Conservation (phyloP, 2,888 invertebrate species). For the Tortrix viridana region DNA sequence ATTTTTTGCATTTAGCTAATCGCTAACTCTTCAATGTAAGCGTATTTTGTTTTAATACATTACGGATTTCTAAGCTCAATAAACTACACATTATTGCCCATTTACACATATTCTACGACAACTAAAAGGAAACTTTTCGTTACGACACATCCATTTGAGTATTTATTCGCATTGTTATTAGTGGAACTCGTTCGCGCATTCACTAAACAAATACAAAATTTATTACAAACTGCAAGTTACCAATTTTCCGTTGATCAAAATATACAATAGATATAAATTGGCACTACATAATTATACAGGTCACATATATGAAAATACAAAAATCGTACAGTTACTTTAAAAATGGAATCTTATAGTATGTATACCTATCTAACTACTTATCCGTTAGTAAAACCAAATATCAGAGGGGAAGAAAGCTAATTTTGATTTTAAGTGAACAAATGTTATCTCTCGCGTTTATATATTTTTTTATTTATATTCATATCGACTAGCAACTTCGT, state of each 20-base stretch:
- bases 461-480: constrained; percentile 42
- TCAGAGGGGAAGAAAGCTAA: background rate
- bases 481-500: constrained; percentile 65
- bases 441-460: constrained; percentile 26
- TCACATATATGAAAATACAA: constrained; percentile 78
- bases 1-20: background rate
- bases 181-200: constrained; percentile 29
- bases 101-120: background rate
- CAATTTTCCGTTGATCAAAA: constrained; percentile 52
- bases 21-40: background rate
- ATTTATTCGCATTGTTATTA: constrained; percentile 5
- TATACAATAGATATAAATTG: constrained; percentile 69
- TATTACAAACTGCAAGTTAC: constrained; percentile 55
- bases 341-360: constrained; percentile 40
- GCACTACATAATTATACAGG: constrained; percentile 79
- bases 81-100: background rate
- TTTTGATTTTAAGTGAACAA: too few relatives aligned
- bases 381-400: constrained; percentile 22
- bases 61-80: background rate
- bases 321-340: constrained; percentile 51
- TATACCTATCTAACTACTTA: constrained; percentile 34
- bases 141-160: background rate
- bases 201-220: constrained; percentile 45
- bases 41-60: background rate
- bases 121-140: background rate